These are phyloP conservation scores for Drosophila seguyi DNA, from an alignment of 1,140 invertebrate genomes.

Conservation along the genomic window DNA sequence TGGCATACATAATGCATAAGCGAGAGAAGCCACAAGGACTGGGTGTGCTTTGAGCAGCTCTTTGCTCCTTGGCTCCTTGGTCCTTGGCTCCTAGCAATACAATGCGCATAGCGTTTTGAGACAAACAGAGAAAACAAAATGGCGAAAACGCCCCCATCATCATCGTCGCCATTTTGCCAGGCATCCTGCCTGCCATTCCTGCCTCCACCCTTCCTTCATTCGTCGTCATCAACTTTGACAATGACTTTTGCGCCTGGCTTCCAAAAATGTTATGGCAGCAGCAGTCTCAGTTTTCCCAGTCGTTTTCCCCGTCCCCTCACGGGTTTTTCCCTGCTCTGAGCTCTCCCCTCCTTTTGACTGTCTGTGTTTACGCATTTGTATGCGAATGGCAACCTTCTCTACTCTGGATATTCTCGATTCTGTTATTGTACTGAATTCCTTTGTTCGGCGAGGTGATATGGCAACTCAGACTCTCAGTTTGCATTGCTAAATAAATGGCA, in stretches of 20 bases:
- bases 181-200: not conserved
- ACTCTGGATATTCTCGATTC: slow-evolving; percentile 20
- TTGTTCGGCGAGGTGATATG: slow-evolving; percentile 28
- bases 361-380: slow-evolving; percentile 59
- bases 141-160: slow-evolving; percentile 61
- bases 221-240: slow-evolving; percentile 70
- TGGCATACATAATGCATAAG: slow-evolving; percentile 80
- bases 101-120: slow-evolving; percentile 67
- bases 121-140: slow-evolving; percentile 70
- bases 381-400: slow-evolving; percentile 22
- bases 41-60: not conserved
- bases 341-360: not conserved
- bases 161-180: slow-evolving; percentile 40
- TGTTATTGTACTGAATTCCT: slow-evolving; percentile 15
- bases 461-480: slow-evolving; percentile 24
- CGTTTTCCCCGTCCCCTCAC: not conserved
- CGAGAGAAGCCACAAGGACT: slow-evolving; percentile 17
- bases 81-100: slow-evolving; percentile 35
- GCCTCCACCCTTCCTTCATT: not conserved
- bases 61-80: not conserved
- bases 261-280: slow-evolving; percentile 64
- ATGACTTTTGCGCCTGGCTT: slow-evolving; percentile 78
- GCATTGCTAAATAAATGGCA: slow-evolving; percentile 27
- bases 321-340: too few relatives aligned
- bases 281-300: slow-evolving; percentile 24